Percentiles rank a stretch among this genome's conserved stretches.
phyloP scores from a whole-genome alignment of 2,797 vertebrate species.

The Buceros bicornis region DNA sequence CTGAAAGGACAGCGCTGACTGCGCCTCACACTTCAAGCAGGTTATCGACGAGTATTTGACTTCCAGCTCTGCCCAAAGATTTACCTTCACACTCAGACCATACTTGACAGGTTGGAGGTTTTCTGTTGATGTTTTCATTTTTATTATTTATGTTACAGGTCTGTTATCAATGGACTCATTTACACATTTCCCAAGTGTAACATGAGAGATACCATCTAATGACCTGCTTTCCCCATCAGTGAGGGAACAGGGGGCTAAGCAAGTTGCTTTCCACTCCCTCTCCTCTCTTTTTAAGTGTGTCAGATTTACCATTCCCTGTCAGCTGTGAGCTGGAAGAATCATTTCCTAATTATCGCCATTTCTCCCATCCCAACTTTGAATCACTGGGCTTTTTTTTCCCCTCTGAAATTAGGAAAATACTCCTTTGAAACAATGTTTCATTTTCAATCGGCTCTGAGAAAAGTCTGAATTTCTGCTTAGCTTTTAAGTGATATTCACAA shows the following conservation, averaged over 20 bases:
- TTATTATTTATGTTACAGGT: slow-evolving; percentile 57
- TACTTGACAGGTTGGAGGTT: background rate
- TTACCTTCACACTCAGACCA: background rate
- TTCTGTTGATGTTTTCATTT: slow-evolving; percentile 25
- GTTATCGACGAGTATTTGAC: accelerated
- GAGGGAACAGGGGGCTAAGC: slow-evolving; percentile 18
- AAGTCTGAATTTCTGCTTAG: slow-evolving; percentile 22
- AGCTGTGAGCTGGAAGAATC: slow-evolving; percentile 57
- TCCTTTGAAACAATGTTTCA: slow-evolving; percentile 39
- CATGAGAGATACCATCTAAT: slow-evolving; percentile 76
- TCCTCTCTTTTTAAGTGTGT: background rate
- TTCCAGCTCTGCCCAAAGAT: background rate
- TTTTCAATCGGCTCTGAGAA: slow-evolving; percentile 33
- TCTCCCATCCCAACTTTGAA: slow-evolving; percentile 41
- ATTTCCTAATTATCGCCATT: slow-evolving; percentile 71
- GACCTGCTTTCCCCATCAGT: slow-evolving; percentile 64
- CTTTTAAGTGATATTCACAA: slow-evolving; percentile 53
- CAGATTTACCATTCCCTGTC: slow-evolving; percentile 63
- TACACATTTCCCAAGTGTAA: slow-evolving; percentile 59
- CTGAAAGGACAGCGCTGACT: background rate
- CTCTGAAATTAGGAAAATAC: slow-evolving; percentile 53
- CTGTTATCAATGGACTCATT: slow-evolving; percentile 66
- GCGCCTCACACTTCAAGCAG: background rate
- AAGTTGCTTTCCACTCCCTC: slow-evolving; percentile 40
- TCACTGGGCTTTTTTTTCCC: background rate